Evolutionary conservation across 1,140 invertebrate species (phyloP).

Genomic region (Drosophila kohkoa): DNA sequence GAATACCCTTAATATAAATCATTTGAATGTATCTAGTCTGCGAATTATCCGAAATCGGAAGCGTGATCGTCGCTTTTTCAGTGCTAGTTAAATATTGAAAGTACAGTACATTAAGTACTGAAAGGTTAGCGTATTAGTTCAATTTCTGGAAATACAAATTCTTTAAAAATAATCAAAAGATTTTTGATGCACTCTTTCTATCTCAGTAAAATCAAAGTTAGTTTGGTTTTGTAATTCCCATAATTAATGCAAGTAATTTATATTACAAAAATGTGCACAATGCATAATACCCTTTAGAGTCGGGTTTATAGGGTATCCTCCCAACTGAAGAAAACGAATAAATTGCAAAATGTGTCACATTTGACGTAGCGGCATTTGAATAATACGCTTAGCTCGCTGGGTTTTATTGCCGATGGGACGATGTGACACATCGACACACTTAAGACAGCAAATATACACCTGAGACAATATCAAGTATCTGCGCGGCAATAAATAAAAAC

Average conservation of each 20-base stretch:
- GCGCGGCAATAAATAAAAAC: conserved; percentile 29
- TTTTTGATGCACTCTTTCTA: too few species aligned
- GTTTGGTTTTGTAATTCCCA: too few species aligned
- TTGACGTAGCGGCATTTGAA: conserved; percentile 35
- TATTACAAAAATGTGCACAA: too few species aligned
- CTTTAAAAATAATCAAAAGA: too few species aligned
- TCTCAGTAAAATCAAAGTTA: too few species aligned
- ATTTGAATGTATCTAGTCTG: conserved; percentile 22
- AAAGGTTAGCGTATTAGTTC: too few species aligned
- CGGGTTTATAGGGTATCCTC: too few species aligned
- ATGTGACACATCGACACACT: conserved; percentile 46
- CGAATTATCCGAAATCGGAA: conserved; percentile 22
- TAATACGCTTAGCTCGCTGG: conserved; percentile 28
- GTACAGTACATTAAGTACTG: too few species aligned
- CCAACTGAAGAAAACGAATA: conserved; percentile 3
- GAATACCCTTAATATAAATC: conserved; percentile 15
- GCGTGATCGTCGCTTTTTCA: not conserved
- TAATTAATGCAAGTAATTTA: too few species aligned
- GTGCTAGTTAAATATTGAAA: not conserved
- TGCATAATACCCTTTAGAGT: too few species aligned
- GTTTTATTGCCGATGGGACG: conserved; percentile 11
- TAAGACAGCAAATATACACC: conserved; percentile 37
- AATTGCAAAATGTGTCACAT: conserved; percentile 45
- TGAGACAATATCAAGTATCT: conserved; percentile 39
- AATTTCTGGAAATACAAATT: too few species aligned